Evolutionary conservation across 2,797 vertebrate species (phyloP).

Genomic region (Saxicola maurus): DNA sequence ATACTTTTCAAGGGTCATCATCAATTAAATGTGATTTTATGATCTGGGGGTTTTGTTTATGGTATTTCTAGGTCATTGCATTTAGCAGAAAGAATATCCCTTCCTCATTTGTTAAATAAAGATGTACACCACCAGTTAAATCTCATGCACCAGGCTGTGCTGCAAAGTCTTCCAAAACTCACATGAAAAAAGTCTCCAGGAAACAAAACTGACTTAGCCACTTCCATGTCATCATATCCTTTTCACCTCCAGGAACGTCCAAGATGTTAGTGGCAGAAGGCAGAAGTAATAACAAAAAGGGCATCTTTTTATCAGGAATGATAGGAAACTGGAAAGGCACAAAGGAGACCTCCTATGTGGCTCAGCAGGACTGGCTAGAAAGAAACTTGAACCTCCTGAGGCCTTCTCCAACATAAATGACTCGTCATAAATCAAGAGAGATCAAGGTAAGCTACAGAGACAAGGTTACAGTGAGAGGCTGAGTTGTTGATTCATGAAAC

Average conservation of each 20-base stretch:
- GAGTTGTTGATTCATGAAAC: fast-evolving
- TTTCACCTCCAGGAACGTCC: not conserved
- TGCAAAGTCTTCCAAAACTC: not conserved
- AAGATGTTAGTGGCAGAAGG: not conserved
- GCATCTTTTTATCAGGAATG: not conserved
- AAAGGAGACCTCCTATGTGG: not conserved
- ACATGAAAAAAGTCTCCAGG: not conserved
- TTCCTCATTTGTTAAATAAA: not conserved
- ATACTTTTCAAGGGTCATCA: not conserved
- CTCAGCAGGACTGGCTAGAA: not conserved
- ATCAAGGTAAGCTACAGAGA: not conserved
- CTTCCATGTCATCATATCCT: not conserved
- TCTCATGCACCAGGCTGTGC: not conserved
- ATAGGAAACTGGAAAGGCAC: not conserved
- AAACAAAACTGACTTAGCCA: not conserved
- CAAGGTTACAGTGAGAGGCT: not conserved
- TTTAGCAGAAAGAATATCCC: not conserved
- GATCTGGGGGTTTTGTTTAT: not conserved
- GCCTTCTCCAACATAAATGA: not conserved
- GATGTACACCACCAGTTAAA: not conserved
- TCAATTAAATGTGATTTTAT: not conserved
- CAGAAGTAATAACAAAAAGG: not conserved
- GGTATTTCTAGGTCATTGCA: not conserved
- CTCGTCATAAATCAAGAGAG: not conserved
- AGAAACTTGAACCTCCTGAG: not conserved